phyloP scores from a whole-genome alignment of 2,797 vertebrate species.

The Pogonophryne albipinna region DNA sequence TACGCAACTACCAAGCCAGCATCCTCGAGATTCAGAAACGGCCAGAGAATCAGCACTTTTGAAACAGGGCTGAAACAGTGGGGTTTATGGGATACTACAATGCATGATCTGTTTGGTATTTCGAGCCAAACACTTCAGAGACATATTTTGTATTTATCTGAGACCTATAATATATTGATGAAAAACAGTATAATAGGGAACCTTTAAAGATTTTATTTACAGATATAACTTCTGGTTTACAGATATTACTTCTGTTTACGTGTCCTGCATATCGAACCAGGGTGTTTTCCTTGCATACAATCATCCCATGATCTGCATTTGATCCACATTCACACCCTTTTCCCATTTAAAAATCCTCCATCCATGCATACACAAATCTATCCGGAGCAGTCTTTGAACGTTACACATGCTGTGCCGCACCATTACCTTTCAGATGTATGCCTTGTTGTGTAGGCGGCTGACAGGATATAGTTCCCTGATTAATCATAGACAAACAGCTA shows the following conservation, averaged over 20 bases:
- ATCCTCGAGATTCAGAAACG: too few species aligned
- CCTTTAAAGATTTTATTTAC: not conserved
- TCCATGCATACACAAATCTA: constrained; percentile 41
- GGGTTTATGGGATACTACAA: too few species aligned
- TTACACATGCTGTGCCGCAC: constrained; percentile 38
- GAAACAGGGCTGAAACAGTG: too few species aligned
- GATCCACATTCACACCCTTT: constrained; percentile 28
- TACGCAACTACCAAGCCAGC: too few species aligned
- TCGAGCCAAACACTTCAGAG: too few species aligned
- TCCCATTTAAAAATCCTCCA: constrained; percentile 36
- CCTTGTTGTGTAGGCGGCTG: constrained; percentile 61
- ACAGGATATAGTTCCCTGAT: constrained; percentile 61
- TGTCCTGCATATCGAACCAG: not conserved
- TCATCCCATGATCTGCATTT: constrained; percentile 24
- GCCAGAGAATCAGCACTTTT: too few species aligned
- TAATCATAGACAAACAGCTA: constrained; percentile 72
- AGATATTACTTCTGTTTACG: not conserved
- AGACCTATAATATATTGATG: too few species aligned
- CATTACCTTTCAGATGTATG: constrained; percentile 61
- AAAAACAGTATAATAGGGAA: too few species aligned
- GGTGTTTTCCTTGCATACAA: constrained; percentile 1
- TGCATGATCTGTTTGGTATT: too few species aligned
- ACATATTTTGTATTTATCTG: too few species aligned
- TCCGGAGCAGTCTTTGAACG: constrained; percentile 44
- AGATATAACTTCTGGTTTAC: constrained; percentile 8